Base-by-base conservation (phyloP, 2,888 invertebrate species). In the Acanthacorydalis orientalis region DNA sequence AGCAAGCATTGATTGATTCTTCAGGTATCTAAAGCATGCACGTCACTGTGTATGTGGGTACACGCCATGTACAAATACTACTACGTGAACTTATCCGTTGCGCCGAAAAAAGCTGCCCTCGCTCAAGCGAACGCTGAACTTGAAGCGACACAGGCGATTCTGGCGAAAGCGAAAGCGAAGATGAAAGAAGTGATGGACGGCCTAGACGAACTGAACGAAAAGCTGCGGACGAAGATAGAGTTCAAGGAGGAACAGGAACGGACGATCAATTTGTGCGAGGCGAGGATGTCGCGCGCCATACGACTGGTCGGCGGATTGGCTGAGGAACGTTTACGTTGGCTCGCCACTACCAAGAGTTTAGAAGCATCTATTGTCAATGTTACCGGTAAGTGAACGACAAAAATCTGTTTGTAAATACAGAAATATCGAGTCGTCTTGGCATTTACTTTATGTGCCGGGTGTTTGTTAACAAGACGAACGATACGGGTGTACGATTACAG, bases 51-150 rank as follows among this genome's bases (percentile, higher is more conserved):
- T 57, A 81, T 86, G 72, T 90, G 90, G 90, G 80, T 91, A 32
- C 83, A 87, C 56, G 93, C 93, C 0, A 89, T 95, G 80, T 93
- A 84, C 65, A 81, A 89, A 60, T 95, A 87, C 64, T 92, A 92
- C 61, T 82, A 83, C 60, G 89, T 92, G 1, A 88, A 88, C 57
- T 73, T 77, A 54, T 72, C 71, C 7, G 88, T 90, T 0, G 85
- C 83, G 0, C 95, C 95, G 0, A 96, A 96, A 67, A 89, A 90
- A 65, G 81, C 77, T 2, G 86, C 88, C 4, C 67, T 93, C 31
- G 74, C 74, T 0, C 70, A 72, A 32, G 92, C 93, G 0, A 78
- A 78, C 43, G 68, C 67, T 10, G 78, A 80, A n/a, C 66, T 88
- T 1, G 69, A 66, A 1, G 66, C 69, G 44, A 79, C 87, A 0